Percentiles rank a stretch among this genome's conserved stretches.
These are phyloP conservation scores for Acleris emargana DNA, from an alignment of 2,888 invertebrate species.

Conservation along the genomic window DNA sequence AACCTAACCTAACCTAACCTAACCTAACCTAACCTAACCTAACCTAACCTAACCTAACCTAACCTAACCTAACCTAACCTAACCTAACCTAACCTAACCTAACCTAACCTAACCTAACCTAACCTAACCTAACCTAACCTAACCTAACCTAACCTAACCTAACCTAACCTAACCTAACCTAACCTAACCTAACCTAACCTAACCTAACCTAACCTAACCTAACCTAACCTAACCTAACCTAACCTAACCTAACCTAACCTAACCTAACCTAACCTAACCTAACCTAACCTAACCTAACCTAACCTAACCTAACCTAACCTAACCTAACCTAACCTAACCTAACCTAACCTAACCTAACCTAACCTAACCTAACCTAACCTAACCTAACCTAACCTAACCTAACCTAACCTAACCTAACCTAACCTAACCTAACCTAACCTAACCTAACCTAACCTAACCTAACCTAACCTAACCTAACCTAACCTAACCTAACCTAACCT, in stretches of 20 bases:
- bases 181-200: slow-evolving; percentile 10
- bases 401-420: slow-evolving; percentile 10
- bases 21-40: slow-evolving; percentile 13
- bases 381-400: slow-evolving; percentile 10
- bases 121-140: slow-evolving; percentile 10
- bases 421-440: slow-evolving; percentile 10
- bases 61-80: slow-evolving; percentile 8
- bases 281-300: slow-evolving; percentile 9
- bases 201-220: slow-evolving; percentile 10
- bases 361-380: slow-evolving; percentile 10
- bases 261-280: slow-evolving; percentile 9
- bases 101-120: slow-evolving; percentile 8
- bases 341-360: slow-evolving; percentile 10
- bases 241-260: slow-evolving; percentile 10
- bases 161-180: slow-evolving; percentile 8
- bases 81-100: slow-evolving; percentile 2
- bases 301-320: slow-evolving; percentile 10
- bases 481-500: slow-evolving; percentile 5
- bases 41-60: slow-evolving; percentile 13
- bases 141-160: slow-evolving; percentile 10
- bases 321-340: slow-evolving; percentile 10
- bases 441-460: slow-evolving; percentile 8
- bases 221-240: slow-evolving; percentile 10
- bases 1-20: slow-evolving; percentile 12
- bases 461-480: slow-evolving; percentile 5